These are phyloP conservation scores for Rhipidura dahli DNA, from an alignment of 2,113 vertebrate species.

Conservation along the genomic window DNA sequence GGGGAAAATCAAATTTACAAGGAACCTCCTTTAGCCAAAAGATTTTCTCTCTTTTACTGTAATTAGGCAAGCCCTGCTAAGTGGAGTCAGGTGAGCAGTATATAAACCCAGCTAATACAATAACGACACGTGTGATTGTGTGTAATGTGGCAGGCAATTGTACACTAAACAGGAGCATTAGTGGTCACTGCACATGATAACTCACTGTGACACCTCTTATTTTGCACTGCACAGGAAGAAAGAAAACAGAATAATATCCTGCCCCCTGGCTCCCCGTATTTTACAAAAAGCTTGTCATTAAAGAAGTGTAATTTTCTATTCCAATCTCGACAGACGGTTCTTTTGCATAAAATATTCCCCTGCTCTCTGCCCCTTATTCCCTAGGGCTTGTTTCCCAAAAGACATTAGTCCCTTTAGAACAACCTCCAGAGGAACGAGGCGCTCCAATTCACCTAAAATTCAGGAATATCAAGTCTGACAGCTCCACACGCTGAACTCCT, in stretches of 20 bases:
- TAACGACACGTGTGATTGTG: slow-evolving; percentile 22
- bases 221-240: slow-evolving; percentile 47
- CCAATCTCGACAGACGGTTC: slow-evolving; percentile 8
- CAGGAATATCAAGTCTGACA: slow-evolving; percentile 26
- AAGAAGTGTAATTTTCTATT: slow-evolving; percentile 51
- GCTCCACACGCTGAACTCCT: background rate
- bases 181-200: slow-evolving; percentile 63
- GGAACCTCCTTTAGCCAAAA: background rate
- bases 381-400: slow-evolving; percentile 1
- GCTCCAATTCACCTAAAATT: slow-evolving; percentile 39
- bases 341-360: slow-evolving; percentile 60
- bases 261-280: slow-evolving; percentile 44
- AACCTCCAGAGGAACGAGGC: background rate
- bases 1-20: background rate
- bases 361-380: slow-evolving; percentile 36
- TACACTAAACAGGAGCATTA: slow-evolving; percentile 39
- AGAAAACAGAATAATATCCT: slow-evolving; percentile 35
- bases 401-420: slow-evolving; percentile 21
- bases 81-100: slow-evolving; percentile 43
- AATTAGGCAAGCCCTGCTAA: background rate
- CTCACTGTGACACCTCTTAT: slow-evolving; percentile 61
- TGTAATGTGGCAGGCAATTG: slow-evolving; percentile 44
- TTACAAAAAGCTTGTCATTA: slow-evolving; percentile 35
- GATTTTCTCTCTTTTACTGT: background rate
- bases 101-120: slow-evolving; percentile 31